Percentiles rank a stretch among this genome's conserved stretches.
These are phyloP conservation scores for Psettodes erumei DNA, from an alignment of 2,113 vertebrate species.

Conservation along the genomic window DNA sequence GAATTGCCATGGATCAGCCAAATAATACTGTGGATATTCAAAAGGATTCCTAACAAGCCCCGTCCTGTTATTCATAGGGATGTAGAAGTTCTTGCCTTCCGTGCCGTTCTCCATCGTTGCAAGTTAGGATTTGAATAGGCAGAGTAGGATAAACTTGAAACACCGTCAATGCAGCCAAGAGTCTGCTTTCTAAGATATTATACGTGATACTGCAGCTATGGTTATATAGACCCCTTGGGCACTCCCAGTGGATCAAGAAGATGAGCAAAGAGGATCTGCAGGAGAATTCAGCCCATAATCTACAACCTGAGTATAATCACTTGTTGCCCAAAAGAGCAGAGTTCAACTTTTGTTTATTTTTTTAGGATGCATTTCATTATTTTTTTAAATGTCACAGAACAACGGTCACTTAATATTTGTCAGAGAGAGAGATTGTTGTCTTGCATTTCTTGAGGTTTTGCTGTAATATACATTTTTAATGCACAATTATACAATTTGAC, in stretches of 20 bases:
- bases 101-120: slow-evolving; percentile 83
- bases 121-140: not conserved
- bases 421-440: not conserved
- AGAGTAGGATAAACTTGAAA: not conserved
- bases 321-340: not conserved
- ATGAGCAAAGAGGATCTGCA: slow-evolving; percentile 43
- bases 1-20: slow-evolving; percentile 81
- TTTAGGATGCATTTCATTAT: not conserved
- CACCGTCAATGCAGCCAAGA: slow-evolving; percentile 17
- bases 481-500: not conserved
- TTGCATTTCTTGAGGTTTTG: not conserved
- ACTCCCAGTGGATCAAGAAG: slow-evolving; percentile 8
- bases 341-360: not conserved
- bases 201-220: slow-evolving; percentile 15
- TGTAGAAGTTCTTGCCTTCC: slow-evolving; percentile 86
- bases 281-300: slow-evolving; percentile 39
- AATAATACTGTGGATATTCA: slow-evolving; percentile 85
- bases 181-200: slow-evolving; percentile 25
- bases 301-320: slow-evolving; percentile 41
- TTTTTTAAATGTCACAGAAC: not conserved
- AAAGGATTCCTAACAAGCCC: slow-evolving; percentile 86
- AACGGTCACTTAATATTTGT: not conserved
- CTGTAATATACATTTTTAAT: not conserved
- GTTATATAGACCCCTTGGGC: slow-evolving; percentile 49
- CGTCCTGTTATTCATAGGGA: slow-evolving; percentile 87